phyloP scores from a whole-genome alignment of 2,888 invertebrate genomes.

The Folsomia manolachei region DNA sequence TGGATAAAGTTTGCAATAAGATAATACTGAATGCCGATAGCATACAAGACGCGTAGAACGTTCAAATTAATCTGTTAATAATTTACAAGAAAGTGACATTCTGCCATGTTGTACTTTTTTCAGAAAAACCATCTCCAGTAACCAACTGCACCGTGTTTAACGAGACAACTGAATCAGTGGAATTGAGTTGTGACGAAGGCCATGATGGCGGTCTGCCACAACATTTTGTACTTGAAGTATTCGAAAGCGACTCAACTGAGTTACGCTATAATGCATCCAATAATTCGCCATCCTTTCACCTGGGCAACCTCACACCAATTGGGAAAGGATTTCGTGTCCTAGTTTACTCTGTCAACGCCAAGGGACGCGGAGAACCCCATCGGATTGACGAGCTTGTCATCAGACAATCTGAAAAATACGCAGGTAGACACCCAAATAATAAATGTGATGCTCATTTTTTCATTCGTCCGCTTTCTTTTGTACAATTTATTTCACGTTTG shows the following conservation, averaged over 20 bases:
- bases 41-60: too few relatives aligned
- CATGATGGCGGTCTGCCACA: slow-evolving; percentile 88
- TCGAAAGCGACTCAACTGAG: slow-evolving; percentile 46
- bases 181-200: slow-evolving; percentile 76
- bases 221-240: slow-evolving; percentile 70
- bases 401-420: slow-evolving; percentile 48
- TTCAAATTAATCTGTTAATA: too few relatives aligned
- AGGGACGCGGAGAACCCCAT: slow-evolving; percentile 49
- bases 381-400: slow-evolving; percentile 49
- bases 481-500: too few relatives aligned
- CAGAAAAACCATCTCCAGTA: slow-evolving; percentile 81
- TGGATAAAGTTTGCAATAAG: too few relatives aligned
- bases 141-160: slow-evolving; percentile 81
- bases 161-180: slow-evolving; percentile 77
- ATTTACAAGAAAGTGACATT: background rate
- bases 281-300: slow-evolving; percentile 48
- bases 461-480: too few relatives aligned
- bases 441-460: too few relatives aligned
- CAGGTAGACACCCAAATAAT: slow-evolving; percentile 41
- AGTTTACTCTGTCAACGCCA: slow-evolving; percentile 50
- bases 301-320: slow-evolving; percentile 49
- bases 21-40: too few relatives aligned
- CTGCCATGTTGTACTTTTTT: slow-evolving; percentile 15
- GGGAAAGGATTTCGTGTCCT: slow-evolving; percentile 48
- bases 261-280: slow-evolving; percentile 49